Conservation (phyloP, 92 coral and sea anemone genomes). For the Blastomussa wellsi region DNA sequence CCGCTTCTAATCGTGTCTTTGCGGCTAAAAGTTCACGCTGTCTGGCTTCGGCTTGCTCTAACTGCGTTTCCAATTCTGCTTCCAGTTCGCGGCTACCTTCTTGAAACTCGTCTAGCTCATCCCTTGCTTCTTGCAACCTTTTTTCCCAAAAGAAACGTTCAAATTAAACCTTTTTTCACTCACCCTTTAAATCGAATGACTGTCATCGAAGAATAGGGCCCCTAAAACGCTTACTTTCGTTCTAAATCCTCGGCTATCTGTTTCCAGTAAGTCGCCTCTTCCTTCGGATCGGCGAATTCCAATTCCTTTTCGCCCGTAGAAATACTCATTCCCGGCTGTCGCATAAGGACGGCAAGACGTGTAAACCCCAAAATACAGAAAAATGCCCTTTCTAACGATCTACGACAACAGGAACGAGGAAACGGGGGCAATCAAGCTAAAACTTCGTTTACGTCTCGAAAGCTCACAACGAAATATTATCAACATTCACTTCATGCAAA, state of each 20-base stretch:
- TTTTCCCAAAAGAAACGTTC: conserved; percentile 47
- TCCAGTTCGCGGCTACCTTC: conserved; percentile 99
- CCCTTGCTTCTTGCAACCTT: conserved; percentile 99
- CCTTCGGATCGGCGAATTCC: conserved; percentile 99
- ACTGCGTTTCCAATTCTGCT: conserved; percentile 96
- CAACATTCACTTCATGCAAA: conserved; percentile 85
- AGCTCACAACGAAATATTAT: conserved; percentile 62
- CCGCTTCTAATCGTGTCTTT: conserved; percentile 91
- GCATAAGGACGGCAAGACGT: conserved; percentile 81
- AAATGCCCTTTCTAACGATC: conserved; percentile 21
- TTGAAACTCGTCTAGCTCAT: conserved; percentile 99
- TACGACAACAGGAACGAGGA: conserved; percentile 8
- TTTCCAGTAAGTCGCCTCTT: conserved; percentile 99
- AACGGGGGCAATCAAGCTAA: conserved; percentile 38
- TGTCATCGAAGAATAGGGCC: conserved; percentile 16
- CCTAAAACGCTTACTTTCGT: conserved; percentile 77
- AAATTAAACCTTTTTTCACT: conserved; percentile 27
- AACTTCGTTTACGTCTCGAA: conserved; percentile 45
- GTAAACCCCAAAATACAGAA: conserved; percentile 39
- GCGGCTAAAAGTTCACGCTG: conserved; percentile 94
- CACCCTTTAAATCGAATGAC: conserved; percentile 3
- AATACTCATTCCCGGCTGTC: conserved; percentile 99
- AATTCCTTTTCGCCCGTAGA: conserved; percentile 91
- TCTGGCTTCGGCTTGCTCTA: conserved; percentile 99
- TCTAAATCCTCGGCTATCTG: conserved; percentile 96